Base-by-base conservation (phyloP, 2,113 vertebrate genomes). In the Notarius quadriscutis region DNA sequence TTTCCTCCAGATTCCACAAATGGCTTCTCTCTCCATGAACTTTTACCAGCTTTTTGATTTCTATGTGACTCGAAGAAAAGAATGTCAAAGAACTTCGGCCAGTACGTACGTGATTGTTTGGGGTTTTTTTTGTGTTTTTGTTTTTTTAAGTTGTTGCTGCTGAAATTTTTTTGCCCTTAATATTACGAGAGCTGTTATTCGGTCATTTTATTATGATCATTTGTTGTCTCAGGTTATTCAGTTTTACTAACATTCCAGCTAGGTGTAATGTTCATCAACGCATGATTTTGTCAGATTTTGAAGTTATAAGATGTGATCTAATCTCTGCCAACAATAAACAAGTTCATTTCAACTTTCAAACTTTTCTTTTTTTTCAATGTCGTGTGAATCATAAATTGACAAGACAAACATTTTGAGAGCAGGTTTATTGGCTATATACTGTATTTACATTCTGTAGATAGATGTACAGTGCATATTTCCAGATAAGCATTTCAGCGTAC, bases 401-500 rank as follows among this genome's bases (percentile, higher is more conserved):
- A 0, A 77, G 5, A 22, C 62, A 30, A 27, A 25, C 80, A 57
- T 57, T 87, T 50, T 58, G 65, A 67, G 27, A 48, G n/a, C 71
- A 63, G 22, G 48, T 87, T 87, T 84, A 87, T 87, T 84, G 4
- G 6, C 57, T 83, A 25, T 87, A 22, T 67, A 83, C 55, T 69
- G n/a, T 84, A 87, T 90, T 84, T 85, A 83, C 65, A 89, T 20
- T 58, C 25, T 60, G 27, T 58, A 86, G 27, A 11, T 51, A 2
- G 34, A 72, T 84, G 34, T 87, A 82, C 85, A 85, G 75, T 88
- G 87, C 85, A 91, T 88, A 88, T 89, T 82, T 87, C 53, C 34
- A 20, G 71, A 78, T 20, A 82, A 86, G 79, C 82, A 34, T 79
- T 80, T 83, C 14, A 67, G 55, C 55, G 55, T 1, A 50, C 57